Conservation (phyloP, 2,113 vertebrate genomes). For the Lampris megalopsis region DNA sequence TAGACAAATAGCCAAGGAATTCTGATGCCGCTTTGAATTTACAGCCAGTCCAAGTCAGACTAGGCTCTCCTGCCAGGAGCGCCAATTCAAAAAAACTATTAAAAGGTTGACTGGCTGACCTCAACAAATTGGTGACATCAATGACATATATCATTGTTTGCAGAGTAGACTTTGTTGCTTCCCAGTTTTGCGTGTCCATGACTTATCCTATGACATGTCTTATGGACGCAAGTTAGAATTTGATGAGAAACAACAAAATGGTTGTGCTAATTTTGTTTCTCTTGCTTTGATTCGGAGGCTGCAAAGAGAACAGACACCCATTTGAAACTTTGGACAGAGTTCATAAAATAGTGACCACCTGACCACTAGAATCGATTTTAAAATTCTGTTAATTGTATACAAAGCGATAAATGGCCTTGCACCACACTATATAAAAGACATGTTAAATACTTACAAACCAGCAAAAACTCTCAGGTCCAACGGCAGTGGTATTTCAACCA, state of each 20-base stretch:
- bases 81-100: conserved; percentile 34
- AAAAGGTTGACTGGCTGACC: conserved; percentile 23
- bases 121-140: conserved; percentile 28
- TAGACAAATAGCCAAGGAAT: conserved; percentile 44
- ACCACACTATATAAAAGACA: too few relatives aligned
- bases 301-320: conserved; percentile 6
- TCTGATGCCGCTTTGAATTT: conserved; percentile 47
- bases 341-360: conserved; percentile 27
- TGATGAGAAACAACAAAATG: not conserved
- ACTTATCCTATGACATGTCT: not conserved
- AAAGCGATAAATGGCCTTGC: too few relatives aligned
- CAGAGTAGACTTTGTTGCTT: too few relatives aligned
- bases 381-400: too few relatives aligned
- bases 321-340: not conserved
- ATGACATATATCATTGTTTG: not conserved
- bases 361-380: not conserved
- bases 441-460: too few relatives aligned
- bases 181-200: too few relatives aligned
- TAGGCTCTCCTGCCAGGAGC: conserved; percentile 33
- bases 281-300: conserved; percentile 5
- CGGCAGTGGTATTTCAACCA: too few relatives aligned
- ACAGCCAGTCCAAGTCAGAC: conserved; percentile 5
- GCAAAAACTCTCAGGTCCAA: too few relatives aligned
- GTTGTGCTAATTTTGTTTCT: not conserved
- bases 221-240: not conserved